These are phyloP conservation scores for Drosophila obscura DNA, from an alignment of 1,140 invertebrate genomes.

Conservation along the genomic window DNA sequence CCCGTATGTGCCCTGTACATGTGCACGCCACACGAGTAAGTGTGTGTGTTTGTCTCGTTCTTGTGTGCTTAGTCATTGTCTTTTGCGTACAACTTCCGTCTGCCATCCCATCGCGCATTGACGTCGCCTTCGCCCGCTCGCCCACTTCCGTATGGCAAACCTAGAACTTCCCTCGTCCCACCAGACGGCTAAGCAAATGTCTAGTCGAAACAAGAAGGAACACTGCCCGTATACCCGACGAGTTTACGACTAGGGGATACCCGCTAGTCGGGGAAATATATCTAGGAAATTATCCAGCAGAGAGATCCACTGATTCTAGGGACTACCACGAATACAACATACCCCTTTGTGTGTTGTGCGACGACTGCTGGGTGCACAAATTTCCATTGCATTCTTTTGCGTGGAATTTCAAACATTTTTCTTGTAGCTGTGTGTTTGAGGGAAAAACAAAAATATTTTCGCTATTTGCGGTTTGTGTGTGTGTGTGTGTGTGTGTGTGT, in stretches of 20 bases:
- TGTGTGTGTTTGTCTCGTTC: conserved; percentile 15
- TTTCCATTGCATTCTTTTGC: conserved; percentile 56
- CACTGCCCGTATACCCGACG: no score
- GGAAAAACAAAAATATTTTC: conserved; percentile 62
- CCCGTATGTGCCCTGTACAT: conserved; percentile 14
- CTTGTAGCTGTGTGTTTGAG: conserved; percentile 35
- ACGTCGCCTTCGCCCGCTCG: conserved; percentile 37
- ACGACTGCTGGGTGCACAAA: neutral
- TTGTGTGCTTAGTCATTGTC: conserved; percentile 67
- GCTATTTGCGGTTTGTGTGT: conserved; percentile 41
- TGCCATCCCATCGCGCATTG: conserved; percentile 59
- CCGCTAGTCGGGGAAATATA: no score
- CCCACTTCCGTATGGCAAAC: conserved; percentile 5
- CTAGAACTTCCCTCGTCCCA: neutral
- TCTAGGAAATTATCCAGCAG: no score
- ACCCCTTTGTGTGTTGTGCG: no score
- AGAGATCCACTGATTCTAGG: no score
- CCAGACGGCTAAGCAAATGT: conserved; percentile 50
- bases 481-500: neutral
- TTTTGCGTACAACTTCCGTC: conserved; percentile 69
- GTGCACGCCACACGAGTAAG: neutral
- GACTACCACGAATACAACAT: neutral
- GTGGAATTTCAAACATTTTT: conserved; percentile 65
- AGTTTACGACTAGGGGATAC: no score
- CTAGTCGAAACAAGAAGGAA: conserved; percentile 50